These are phyloP conservation scores for Ciconia boyciana DNA, from an alignment of 2,113 vertebrate species.

Conservation along the genomic window DNA sequence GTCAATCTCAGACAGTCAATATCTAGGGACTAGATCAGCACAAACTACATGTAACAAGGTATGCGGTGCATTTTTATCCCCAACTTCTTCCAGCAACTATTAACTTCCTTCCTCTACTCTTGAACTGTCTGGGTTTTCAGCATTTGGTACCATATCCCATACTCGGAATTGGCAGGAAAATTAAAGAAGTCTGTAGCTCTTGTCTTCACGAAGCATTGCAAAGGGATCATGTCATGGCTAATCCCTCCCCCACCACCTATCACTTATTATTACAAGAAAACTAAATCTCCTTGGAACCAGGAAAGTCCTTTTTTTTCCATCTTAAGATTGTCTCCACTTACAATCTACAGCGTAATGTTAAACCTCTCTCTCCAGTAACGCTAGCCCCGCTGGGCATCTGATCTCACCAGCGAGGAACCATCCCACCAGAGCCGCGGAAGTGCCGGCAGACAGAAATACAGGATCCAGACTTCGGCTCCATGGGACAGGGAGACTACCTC, in stretches of 20 bases:
- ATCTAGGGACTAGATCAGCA: background rate
- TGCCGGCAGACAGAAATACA: background rate
- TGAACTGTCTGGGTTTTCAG: background rate
- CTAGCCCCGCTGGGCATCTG: background rate
- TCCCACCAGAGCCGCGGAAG: background rate
- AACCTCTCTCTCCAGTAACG: background rate
- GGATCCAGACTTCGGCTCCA: background rate
- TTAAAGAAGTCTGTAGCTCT: background rate
- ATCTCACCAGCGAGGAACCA: background rate
- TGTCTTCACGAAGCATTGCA: background rate
- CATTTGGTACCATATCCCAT: background rate
- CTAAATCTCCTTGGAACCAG: background rate
- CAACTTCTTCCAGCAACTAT: background rate
- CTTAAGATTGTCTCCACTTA: slow-evolving; percentile 1
- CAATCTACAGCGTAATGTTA: background rate
- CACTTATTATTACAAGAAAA: background rate
- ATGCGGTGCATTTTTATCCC: background rate
- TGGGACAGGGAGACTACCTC: background rate
- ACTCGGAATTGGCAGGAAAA: background rate
- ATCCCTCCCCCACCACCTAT: background rate
- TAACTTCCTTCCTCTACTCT: background rate
- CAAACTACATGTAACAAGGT: background rate
- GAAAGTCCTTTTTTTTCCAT: background rate
- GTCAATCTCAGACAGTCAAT: background rate
- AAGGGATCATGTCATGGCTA: background rate